Evolutionary conservation across 2,113 vertebrate species (phyloP), one percentile per base, ranked within the genome.

Genomic region (Otolemur garnettii): DNA sequence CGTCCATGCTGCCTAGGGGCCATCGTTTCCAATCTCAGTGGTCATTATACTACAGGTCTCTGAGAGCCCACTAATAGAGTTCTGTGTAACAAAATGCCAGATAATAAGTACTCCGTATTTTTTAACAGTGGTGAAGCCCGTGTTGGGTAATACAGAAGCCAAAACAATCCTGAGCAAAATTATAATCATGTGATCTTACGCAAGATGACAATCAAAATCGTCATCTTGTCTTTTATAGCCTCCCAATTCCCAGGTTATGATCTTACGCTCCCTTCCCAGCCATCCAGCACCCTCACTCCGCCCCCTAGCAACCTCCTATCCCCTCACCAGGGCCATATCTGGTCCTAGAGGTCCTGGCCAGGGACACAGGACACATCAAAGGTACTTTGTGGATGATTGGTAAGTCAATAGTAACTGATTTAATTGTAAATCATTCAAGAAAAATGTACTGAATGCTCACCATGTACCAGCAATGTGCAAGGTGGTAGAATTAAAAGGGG

Each of bases 41-140:
- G 38, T 81, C 88, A 91, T 87, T 90, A 77, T 24, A 72, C 42
- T 71, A 59, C 13, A 87, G 72, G 45, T 72, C 66, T 90, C 94
- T 92, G n/a, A 45, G 17, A 69, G 50, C 69, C 92, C 90, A 93
- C 90, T 85, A 91, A 95, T 91, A 72, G 66, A 84, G 30, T 55
- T 86, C 75, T 93, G 75, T 79, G 18, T 78, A 84, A 78, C 22
- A 93, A 93, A 90, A 59, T 68, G 50, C 50, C 55, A 95, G 45
- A 66, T 84, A 96, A 91, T 71, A 93, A 89, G 80, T 59, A 79
- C 28, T 12, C 7, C 35, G 24, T 13, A 5, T 60, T 93, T 64
- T 79, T 82, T 53, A 77, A 64, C 62, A 79, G 64, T 50, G 5
- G 57, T 4, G 71, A 45, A 94, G 53, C 59, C 45, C 38, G n/a